Percentiles rank a stretch among this genome's conserved stretches.
phyloP scores from a whole-genome alignment of 2,888 invertebrate genomes.

The Eumacrocentrus americanus region DNA sequence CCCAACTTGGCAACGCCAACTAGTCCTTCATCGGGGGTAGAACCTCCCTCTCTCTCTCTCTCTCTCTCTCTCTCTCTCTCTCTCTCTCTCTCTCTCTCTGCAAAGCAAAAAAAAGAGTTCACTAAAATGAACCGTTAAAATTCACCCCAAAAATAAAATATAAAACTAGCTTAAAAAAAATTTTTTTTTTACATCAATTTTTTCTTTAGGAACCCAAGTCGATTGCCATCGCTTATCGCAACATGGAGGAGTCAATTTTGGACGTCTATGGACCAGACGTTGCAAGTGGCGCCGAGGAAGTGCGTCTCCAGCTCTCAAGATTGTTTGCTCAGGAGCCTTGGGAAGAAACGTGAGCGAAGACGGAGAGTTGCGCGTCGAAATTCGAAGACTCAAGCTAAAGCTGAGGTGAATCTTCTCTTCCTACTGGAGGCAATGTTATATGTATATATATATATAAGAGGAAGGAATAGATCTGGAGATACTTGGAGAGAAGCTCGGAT shows the following conservation, averaged over 20 bases:
- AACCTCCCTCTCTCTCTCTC: neutral
- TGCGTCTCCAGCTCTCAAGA: constrained; percentile 37
- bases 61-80: too few species aligned
- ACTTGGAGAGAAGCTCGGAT: constrained; percentile 28
- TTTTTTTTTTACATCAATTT: neutral
- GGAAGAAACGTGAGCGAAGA: constrained; percentile 29
- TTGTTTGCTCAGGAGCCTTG: constrained; percentile 57
- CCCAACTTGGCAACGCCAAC: constrained; percentile 18
- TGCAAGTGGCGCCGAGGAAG: constrained; percentile 52
- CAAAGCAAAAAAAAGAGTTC: too few species aligned
- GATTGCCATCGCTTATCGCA: constrained; percentile 2
- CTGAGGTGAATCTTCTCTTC: constrained; percentile 16
- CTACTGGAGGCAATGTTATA: constrained; percentile 10
- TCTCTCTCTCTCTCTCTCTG: too few species aligned
- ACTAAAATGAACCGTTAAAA: too few species aligned
- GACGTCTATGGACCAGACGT: constrained; percentile 16
- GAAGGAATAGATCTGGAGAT: constrained; percentile 10
- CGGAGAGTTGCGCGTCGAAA: constrained; percentile 41
- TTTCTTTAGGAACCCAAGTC: neutral
- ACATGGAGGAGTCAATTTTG: constrained; percentile 41
- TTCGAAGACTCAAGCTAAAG: constrained; percentile 43
- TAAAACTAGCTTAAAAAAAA: neutral
- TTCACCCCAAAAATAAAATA: too few species aligned
- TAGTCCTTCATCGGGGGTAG: neutral
- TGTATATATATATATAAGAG: constrained; percentile 11